These are phyloP conservation scores for Rhinogobio ventralis DNA, from an alignment of 2,797 vertebrate species.

Conservation along the genomic window DNA sequence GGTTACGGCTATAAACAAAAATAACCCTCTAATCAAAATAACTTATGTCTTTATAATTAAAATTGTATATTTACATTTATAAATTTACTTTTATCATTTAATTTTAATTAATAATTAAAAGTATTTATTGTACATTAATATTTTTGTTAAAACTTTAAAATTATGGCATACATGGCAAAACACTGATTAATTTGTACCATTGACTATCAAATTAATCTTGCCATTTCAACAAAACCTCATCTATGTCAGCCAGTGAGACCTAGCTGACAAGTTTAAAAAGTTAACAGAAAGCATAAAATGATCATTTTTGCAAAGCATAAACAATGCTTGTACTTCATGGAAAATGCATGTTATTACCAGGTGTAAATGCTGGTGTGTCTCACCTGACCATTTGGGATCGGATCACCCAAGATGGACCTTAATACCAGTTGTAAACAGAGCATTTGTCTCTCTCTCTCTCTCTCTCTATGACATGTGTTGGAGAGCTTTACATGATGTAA, in stretches of 20 bases:
- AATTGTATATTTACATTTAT: neutral
- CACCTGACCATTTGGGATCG: slow-evolving; percentile 13
- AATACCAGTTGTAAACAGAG: neutral
- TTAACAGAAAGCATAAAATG: neutral
- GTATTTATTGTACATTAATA: neutral
- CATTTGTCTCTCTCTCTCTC: neutral
- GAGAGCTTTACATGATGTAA: neutral
- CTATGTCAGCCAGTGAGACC: no score
- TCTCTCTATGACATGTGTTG: neutral
- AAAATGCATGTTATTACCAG: neutral
- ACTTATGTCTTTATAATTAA: neutral
- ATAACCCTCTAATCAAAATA: neutral
- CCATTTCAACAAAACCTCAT: no score
- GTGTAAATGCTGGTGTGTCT: neutral
- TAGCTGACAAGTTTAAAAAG: neutral
- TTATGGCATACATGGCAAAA: neutral
- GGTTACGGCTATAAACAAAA: neutral
- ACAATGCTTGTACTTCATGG: neutral
- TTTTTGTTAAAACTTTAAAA: neutral
- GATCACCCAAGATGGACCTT: neutral
- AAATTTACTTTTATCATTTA: neutral
- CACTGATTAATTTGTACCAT: neutral
- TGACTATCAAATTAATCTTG: neutral
- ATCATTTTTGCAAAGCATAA: neutral
- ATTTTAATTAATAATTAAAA: neutral